Evolutionary conservation across 1,140 invertebrate species (phyloP).

Genomic region (Zeugodacus cucurbitae): DNA sequence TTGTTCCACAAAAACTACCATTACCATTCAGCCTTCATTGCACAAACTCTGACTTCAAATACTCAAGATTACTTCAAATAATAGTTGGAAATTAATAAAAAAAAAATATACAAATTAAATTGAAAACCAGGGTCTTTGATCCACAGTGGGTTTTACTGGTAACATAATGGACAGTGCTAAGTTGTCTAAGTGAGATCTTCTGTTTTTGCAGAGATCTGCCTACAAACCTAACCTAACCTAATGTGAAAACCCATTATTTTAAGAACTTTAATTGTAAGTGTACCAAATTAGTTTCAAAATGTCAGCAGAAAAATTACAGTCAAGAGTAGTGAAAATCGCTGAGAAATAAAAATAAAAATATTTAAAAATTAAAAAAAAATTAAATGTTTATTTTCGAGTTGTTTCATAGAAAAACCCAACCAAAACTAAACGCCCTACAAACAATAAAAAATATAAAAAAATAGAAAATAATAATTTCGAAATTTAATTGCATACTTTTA

Average conservation of each 20-base stretch:
- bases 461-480: neutral
- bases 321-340: neutral
- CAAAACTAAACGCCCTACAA: neutral
- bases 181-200: too few species aligned
- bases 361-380: neutral
- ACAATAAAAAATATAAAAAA: neutral
- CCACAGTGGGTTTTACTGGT: too few species aligned
- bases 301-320: neutral
- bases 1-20: too few species aligned
- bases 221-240: too few species aligned
- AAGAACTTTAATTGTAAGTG: neutral
- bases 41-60: too few species aligned
- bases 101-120: neutral
- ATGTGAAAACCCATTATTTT: neutral
- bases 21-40: too few species aligned
- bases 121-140: too few species aligned
- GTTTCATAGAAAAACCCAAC: neutral
- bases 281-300: neutral
- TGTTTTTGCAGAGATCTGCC: too few species aligned
- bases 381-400: neutral
- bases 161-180: too few species aligned
- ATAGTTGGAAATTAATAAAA: neutral
- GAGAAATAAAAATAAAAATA: neutral
- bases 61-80: too few species aligned
- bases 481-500: neutral